Percentiles rank a stretch among this genome's conserved stretches.
These are phyloP conservation scores for Taxidea taxus DNA, from an alignment of 2,113 vertebrate genomes.

Conservation along the genomic window DNA sequence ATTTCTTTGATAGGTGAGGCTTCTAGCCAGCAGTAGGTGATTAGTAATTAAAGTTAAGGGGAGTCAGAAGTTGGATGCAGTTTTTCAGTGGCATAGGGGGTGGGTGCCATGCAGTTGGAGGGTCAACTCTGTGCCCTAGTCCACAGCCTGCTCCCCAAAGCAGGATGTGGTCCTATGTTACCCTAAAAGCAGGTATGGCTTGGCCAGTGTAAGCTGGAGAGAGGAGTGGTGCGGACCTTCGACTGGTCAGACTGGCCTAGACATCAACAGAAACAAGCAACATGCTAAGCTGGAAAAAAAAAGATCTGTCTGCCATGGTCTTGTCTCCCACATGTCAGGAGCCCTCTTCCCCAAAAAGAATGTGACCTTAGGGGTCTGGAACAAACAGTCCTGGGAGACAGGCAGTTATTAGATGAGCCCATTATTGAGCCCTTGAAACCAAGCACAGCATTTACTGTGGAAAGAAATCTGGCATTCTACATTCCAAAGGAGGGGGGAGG, in stretches of 20 bases:
- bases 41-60: background rate
- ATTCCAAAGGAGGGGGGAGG: constrained; percentile 16
- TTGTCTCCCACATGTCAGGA: background rate
- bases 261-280: background rate
- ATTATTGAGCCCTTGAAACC: constrained; percentile 45
- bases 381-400: constrained; percentile 38
- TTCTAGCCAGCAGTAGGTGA: background rate
- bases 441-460: constrained; percentile 38
- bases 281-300: constrained; percentile 20
- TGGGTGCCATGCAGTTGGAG: background rate
- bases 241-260: background rate
- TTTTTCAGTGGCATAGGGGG: background rate
- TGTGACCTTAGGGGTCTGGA: constrained; percentile 22
- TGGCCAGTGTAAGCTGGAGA: background rate
- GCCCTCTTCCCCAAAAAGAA: constrained; percentile 18
- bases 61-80: background rate
- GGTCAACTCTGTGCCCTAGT: background rate
- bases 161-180: background rate
- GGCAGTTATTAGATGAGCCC: constrained; percentile 38
- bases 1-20: background rate
- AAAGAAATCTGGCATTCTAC: constrained; percentile 54
- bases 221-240: background rate
- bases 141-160: background rate
- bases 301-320: background rate
- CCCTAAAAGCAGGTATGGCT: background rate